Conservation (phyloP, 1,140 invertebrate genomes). For the Drosophila lini region DNA sequence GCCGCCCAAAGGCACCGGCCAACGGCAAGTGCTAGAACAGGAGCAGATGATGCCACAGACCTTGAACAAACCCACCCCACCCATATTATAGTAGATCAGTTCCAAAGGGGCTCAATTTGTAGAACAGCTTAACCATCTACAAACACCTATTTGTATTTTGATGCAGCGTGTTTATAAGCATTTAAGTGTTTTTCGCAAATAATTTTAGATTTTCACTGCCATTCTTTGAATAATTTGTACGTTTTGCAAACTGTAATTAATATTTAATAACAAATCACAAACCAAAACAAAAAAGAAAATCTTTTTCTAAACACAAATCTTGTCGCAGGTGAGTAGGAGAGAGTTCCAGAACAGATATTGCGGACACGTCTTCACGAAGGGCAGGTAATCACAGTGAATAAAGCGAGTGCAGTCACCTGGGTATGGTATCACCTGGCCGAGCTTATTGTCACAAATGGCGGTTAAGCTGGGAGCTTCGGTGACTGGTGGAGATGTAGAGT, state of each 20-base stretch:
- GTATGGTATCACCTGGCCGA: slow-evolving; percentile 38
- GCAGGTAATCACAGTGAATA: slow-evolving; percentile 60
- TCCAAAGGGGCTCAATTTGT: slow-evolving; percentile 59
- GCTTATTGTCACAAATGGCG: slow-evolving; percentile 19
- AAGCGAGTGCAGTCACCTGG: slow-evolving; percentile 56
- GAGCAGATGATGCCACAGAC: not conserved
- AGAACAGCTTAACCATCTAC: slow-evolving; percentile 41
- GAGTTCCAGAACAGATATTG: slow-evolving; percentile 62
- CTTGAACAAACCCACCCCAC: not conserved
- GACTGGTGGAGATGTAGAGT: not conserved
- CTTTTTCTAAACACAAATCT: slow-evolving; percentile 42
- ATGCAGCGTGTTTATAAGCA: slow-evolving; percentile 52
- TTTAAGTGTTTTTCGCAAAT: slow-evolving; percentile 63
- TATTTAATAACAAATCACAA: slow-evolving; percentile 70
- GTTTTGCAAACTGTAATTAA: slow-evolving; percentile 70
- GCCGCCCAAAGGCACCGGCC: slow-evolving; percentile 88
- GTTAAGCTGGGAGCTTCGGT: not conserved
- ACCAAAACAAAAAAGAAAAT: not conserved
- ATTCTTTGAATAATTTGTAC: slow-evolving; percentile 56
- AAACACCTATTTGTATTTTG: slow-evolving; percentile 60
- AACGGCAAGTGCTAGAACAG: slow-evolving; percentile 79
- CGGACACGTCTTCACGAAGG: slow-evolving; percentile 61
- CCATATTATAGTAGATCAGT: slow-evolving; percentile 45
- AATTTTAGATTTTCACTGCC: slow-evolving; percentile 61
- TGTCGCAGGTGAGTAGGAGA: slow-evolving; percentile 54